These are phyloP conservation scores for Nudaria mundana DNA, from an alignment of 2,888 invertebrate genomes.

Conservation along the genomic window DNA sequence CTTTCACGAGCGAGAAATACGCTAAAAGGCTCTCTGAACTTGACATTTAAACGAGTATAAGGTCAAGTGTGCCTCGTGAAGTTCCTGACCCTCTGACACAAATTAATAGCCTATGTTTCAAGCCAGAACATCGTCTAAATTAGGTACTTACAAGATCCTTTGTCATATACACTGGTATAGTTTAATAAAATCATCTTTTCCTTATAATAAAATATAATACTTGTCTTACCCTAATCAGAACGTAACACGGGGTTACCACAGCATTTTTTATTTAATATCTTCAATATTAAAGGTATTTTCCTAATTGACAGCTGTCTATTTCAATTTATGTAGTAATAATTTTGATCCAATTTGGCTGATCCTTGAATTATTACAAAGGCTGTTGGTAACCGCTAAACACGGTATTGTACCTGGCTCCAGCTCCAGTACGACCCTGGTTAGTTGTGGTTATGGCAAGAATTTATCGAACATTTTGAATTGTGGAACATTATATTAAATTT, in stretches of 20 bases:
- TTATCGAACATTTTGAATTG: constrained; percentile 15
- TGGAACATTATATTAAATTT: constrained; percentile 33
- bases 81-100: too few relatives aligned
- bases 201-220: background rate
- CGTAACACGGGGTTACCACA: constrained; percentile 11
- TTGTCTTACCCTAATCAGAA: constrained; percentile 2
- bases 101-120: too few relatives aligned
- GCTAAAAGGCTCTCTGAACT: too few relatives aligned
- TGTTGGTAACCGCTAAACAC: constrained; percentile 9
- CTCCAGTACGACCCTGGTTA: background rate
- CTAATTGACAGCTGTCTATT: constrained; percentile 22
- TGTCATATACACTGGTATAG: too few relatives aligned
- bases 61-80: too few relatives aligned
- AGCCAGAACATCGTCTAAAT: too few relatives aligned
- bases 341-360: constrained; percentile 12
- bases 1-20: too few relatives aligned
- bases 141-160: too few relatives aligned
- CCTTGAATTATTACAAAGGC: constrained; percentile 8
- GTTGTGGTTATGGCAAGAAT: background rate
- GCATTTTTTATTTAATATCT: constrained; percentile 11
- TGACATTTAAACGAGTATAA: too few relatives aligned
- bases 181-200: too few relatives aligned
- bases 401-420: background rate
- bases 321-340: constrained; percentile 23
- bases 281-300: constrained; percentile 16